These are phyloP conservation scores for Pyrgus malvae DNA, from an alignment of 2,888 invertebrate genomes.

Conservation along the genomic window DNA sequence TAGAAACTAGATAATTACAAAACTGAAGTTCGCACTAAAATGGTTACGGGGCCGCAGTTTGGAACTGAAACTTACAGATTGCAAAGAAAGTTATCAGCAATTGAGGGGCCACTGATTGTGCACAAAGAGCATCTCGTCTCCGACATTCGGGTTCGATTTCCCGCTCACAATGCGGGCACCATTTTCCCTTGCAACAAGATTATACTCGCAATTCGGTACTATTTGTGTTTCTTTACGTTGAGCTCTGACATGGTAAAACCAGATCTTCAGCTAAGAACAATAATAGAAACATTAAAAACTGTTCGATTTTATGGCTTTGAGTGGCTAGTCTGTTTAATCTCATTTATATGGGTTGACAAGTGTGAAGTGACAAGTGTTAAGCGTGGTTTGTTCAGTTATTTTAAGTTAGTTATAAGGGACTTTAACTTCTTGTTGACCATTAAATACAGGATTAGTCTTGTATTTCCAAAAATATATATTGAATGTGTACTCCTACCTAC, in stretches of 20 bases:
- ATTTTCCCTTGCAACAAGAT: conserved; percentile 72
- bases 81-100: conserved; percentile 76
- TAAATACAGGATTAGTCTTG: too few relatives aligned
- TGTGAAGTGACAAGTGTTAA: too few relatives aligned
- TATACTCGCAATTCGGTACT: conserved; percentile 52
- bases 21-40: conserved; percentile 39
- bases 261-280: neutral
- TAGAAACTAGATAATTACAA: too few relatives aligned
- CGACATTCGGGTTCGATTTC: conserved; percentile 75
- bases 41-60: conserved; percentile 52
- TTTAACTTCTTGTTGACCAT: too few relatives aligned
- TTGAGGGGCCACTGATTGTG: conserved; percentile 75
- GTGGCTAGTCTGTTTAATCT: too few relatives aligned
- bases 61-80: conserved; percentile 62
- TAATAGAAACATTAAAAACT: too few relatives aligned
- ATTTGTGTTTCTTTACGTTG: conserved; percentile 44
- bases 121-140: conserved; percentile 73
- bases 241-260: conserved; percentile 33
- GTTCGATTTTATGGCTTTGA: too few relatives aligned
- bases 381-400: too few relatives aligned
- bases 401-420: too few relatives aligned
- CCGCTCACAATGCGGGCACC: conserved; percentile 68
- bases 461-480: too few relatives aligned
- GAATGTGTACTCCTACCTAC: too few relatives aligned
- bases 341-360: too few relatives aligned